Percentiles rank a stretch among this genome's conserved stretches.
Evolutionary conservation across 2,113 vertebrate genomes (phyloP).

Genomic region (Cryptomyrus ogoouensis): DNA sequence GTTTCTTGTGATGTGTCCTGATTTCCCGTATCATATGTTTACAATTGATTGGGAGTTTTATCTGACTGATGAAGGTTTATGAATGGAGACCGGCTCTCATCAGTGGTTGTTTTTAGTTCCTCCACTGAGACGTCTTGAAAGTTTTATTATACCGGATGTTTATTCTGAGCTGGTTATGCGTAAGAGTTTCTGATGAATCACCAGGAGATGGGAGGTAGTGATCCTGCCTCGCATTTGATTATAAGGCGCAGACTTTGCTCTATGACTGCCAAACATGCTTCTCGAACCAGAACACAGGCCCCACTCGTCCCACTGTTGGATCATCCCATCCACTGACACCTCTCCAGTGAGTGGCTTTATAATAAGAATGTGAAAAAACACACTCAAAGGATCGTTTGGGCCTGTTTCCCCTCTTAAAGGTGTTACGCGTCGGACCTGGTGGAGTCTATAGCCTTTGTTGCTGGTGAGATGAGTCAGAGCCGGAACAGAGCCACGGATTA

Average conservation of each 20-base stretch:
- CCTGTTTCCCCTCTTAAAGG: not conserved
- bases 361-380: not conserved
- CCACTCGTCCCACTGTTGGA: not conserved
- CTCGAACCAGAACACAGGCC: not conserved
- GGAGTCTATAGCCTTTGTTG: slow-evolving; percentile 19
- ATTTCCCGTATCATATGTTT: not conserved
- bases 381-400: not conserved
- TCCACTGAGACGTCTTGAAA: not conserved
- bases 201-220: not conserved
- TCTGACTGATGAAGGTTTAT: not conserved
- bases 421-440: slow-evolving; percentile 23
- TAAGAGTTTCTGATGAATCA: slow-evolving; percentile 1
- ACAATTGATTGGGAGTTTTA: not conserved
- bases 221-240: not conserved
- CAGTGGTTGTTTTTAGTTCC: not conserved
- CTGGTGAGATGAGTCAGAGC: not conserved
- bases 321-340: not conserved
- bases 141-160: not conserved
- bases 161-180: not conserved
- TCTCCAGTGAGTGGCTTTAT: not conserved
- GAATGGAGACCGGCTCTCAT: not conserved
- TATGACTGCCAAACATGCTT: not conserved
- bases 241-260: not conserved
- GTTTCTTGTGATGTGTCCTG: not conserved
- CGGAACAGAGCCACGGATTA: not conserved